Evolutionary conservation across 2,113 vertebrate species (phyloP), one percentile per base, ranked within the genome.

Genomic region (Etheostoma cragini): DNA sequence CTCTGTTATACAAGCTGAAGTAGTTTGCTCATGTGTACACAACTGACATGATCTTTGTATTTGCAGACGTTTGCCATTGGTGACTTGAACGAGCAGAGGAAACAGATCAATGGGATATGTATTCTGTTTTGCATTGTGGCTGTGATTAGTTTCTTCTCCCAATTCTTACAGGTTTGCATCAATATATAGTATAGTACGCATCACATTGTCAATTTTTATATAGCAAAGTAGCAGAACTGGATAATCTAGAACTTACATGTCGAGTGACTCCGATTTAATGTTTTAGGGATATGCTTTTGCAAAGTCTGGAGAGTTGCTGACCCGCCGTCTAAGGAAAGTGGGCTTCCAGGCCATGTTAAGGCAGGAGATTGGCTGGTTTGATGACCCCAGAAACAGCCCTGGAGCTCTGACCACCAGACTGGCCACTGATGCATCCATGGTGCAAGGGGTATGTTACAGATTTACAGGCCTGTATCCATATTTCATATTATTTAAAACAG

Each of bases 331-430:
- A 22, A 94, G 95, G 45, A 95, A 93, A 88, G 19, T 92, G 42
- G 95, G 94, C 56, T 96, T 96, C 82, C 91, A 94, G 85, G 92
- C 94, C 38, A 96, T 96, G 91, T 54, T 96, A 45, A 92, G 6
- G 45, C 95, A 96, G 74, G 95, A 95, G 70, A 84, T 95, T 0
- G 93, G 95, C 57, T 96, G 95, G 94, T 96, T 95, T 73, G 95
- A 96, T 76, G 84, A 96, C 78, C 89, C 91, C 54, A 84, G 6
- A 42, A 95, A 96, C 86, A 95, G 94, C 80, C 92, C 95, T n/a
- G 95, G 95, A 57, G 90, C 94, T 77, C 88, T 96, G 56, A 95
- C 95, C 68, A 96, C 94, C 30, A 92, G 95, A 78, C 84, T 96
- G 64, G 95, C 95, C 58, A 94, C 93, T 11, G 95, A 96, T 84